These are phyloP conservation scores for Drosophila leonis DNA, from an alignment of 2,888 invertebrate genomes.

Conservation along the genomic window DNA sequence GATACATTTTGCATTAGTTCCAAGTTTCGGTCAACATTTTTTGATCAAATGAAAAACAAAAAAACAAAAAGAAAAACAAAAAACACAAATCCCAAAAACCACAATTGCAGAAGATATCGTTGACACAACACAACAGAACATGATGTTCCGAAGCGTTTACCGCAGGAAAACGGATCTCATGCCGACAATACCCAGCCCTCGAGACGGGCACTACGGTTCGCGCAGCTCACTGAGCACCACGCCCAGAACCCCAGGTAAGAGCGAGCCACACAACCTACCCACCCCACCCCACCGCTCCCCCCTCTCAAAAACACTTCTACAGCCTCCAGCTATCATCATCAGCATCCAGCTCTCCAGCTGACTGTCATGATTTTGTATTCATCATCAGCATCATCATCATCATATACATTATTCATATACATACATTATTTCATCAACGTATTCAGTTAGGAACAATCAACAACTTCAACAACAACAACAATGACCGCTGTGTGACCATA, in stretches of 20 bases:
- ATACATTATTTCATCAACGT: conserved; percentile 11
- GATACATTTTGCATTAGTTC: conserved; percentile 63
- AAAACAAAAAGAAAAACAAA: conserved; percentile 17
- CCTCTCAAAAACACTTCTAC: conserved; percentile 22
- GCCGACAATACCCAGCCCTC: conserved; percentile 93
- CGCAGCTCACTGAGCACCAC: conserved; percentile 86
- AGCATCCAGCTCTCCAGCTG: conserved; percentile 1
- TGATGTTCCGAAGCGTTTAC: conserved; percentile 92
- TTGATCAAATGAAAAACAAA: conserved; percentile 27
- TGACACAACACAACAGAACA: conserved; percentile 85
- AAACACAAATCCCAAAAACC: conserved; percentile 50
- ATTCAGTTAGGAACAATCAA: conserved; percentile 12
- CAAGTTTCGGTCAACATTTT: conserved; percentile 38
- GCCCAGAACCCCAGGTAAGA: conserved; percentile 86
- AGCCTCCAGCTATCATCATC: conserved; percentile 17
- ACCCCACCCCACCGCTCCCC: conserved; percentile 5
- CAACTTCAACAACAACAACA: neutral
- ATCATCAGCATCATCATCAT: conserved; percentile 14
- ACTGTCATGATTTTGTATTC: conserved; percentile 17
- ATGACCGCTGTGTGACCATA: conserved; percentile 16
- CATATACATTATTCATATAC: conserved; percentile 15
- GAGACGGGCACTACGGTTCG: conserved; percentile 87
- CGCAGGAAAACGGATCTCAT: conserved; percentile 95
- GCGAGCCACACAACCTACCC: conserved; percentile 21
- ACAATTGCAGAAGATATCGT: conserved; percentile 85